Base-by-base conservation (phyloP, 2,888 invertebrate genomes). In the Liodrosophila aerea region DNA sequence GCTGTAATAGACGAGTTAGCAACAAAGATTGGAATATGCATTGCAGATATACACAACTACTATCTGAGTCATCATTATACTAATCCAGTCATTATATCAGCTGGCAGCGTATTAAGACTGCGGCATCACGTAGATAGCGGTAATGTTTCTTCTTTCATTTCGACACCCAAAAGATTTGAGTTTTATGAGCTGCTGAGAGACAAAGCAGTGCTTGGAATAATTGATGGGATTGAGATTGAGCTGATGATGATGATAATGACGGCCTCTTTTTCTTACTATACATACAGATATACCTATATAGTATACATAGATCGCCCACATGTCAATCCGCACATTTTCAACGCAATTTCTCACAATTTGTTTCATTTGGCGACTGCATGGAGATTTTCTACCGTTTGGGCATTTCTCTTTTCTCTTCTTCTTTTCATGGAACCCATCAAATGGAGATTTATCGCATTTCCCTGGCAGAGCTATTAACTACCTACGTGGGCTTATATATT, bases 181-280 rank as follows among this genome's bases (percentile, higher is more conserved):
- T 47, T 72, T 81, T 78, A 65, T 74, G 68, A 64, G 64, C 61
- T 59, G 58, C 47, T 64, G 68, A 51, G 56, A 54, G 64, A 43
- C 52, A 31, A 53, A 50, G 58, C 54, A 43, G 36, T 39, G 81
- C 45, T 54, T 58, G 57, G 85, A 81, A 81, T 81, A 66, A 54
- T 56, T 74, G 82, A 78, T 78, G 74, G 45, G 56, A 64, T 44
- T 52, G 51, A 34, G 45, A 57, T 52, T 41, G 36, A 65, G 18
- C 45, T 51, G 34, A 51, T 44, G 27, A 53, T 54, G 40, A 50
- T 50, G 47, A 61, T 54, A 50, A 61, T 46, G 50, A 40, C 31
- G 50, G 37, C 67, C 50, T 50, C 43, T 40, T 51, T 64, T n/a
- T n/a, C n/a, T 12, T 47, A 3, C 31, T 11, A 33, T 7, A 31